A percentile compares a stretch with the other conserved stretches of the same genome.
Conservation (phyloP, 2,113 vertebrate genomes). For the Emberiza fucata region DNA sequence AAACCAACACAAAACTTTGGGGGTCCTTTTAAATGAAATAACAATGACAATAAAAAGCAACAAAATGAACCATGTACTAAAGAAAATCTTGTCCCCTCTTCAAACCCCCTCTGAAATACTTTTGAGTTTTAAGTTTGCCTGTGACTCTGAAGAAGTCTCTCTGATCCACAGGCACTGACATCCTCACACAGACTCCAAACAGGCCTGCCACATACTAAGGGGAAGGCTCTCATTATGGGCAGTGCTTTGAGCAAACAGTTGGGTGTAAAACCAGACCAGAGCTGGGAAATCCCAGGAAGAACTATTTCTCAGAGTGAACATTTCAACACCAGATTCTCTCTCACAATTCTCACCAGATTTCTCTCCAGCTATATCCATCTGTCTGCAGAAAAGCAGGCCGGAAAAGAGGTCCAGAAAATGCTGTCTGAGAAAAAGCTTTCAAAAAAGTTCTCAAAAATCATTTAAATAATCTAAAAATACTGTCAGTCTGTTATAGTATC, state of each 20-base stretch:
- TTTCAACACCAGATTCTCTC: not conserved
- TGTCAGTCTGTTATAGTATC: not conserved
- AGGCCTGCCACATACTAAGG: not conserved
- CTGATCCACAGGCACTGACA: not conserved
- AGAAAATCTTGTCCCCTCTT: not conserved
- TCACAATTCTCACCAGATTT: not conserved
- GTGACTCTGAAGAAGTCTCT: not conserved
- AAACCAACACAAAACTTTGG: constrained; percentile 28
- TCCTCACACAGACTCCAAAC: not conserved
- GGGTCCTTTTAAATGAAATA: constrained; percentile 26
- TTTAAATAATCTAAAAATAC: not conserved
- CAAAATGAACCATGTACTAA: not conserved
- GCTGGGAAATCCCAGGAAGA: not conserved
- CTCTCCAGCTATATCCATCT: not conserved
- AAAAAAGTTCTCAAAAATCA: not conserved
- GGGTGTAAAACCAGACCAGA: not conserved
- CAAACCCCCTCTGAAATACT: not conserved
- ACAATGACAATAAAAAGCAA: not conserved
- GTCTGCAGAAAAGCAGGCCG: not conserved
- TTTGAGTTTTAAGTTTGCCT: not conserved
- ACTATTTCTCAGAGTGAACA: not conserved
- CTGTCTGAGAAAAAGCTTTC: not conserved
- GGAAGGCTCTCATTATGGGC: not conserved
- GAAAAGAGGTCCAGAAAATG: not conserved
- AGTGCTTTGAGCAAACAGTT: not conserved